Percentiles rank a stretch among this genome's conserved stretches.
Evolutionary conservation across 30 jellyfish, hydroid and myxozoan genomes (phyloP).

Genomic region (Calvadosia cruxmelitensis): DNA sequence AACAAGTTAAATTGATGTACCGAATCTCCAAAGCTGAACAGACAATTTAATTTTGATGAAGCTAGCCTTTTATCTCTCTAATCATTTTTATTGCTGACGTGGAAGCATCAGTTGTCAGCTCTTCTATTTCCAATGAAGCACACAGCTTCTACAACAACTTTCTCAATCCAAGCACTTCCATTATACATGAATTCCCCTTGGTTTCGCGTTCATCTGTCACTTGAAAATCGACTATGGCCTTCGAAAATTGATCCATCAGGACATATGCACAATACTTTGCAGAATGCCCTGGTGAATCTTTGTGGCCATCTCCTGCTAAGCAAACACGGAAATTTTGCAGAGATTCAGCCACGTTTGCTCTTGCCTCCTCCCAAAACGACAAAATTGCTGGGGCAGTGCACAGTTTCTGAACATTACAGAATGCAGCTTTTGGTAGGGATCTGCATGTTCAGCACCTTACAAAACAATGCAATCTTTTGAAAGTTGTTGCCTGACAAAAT

Average conservation of each 20-base stretch:
- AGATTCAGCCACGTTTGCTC: background rate
- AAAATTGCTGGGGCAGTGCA: constrained; percentile 10
- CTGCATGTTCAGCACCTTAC: background rate
- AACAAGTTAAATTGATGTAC: too few relatives aligned
- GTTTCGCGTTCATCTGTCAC: constrained; percentile 15
- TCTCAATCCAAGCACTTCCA: constrained; percentile 9
- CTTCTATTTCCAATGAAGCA: background rate
- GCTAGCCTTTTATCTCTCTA: constrained; percentile 5
- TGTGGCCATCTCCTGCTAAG: constrained; percentile 27
- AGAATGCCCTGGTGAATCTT: constrained; percentile 29
- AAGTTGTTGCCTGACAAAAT: constrained; percentile 10
- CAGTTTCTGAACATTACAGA: constrained; percentile 1
- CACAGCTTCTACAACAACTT: background rate
- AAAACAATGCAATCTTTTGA: background rate
- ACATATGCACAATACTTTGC: constrained; percentile 13
- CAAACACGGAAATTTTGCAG: background rate
- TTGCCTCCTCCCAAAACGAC: constrained; percentile 3
- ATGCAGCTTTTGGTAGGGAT: constrained; percentile 1
- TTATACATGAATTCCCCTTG: constrained; percentile 8
- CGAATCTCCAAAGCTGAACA: too few relatives aligned
- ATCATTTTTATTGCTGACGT: background rate
- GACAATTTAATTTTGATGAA: too few relatives aligned
- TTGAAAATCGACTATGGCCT: constrained; percentile 3
- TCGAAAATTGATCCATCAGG: constrained; percentile 18
- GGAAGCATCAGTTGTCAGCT: constrained; percentile 23